Percentiles rank a stretch among this genome's conserved stretches.
phyloP scores from a whole-genome alignment of 2,113 vertebrate genomes.

The Regulus satrapa region DNA sequence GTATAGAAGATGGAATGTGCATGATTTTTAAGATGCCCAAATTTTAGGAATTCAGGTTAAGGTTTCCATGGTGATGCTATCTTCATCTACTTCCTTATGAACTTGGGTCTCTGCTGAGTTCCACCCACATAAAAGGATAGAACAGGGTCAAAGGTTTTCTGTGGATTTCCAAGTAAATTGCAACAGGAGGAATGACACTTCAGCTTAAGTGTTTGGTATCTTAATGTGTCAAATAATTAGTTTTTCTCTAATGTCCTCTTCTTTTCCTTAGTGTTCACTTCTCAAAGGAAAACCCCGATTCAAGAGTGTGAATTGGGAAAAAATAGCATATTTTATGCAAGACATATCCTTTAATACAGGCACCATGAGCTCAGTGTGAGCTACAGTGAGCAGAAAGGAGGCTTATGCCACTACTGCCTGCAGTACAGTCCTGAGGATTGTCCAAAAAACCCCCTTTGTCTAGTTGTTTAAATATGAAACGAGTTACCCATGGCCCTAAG shows the following conservation, averaged over 20 bases:
- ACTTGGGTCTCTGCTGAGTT: slow-evolving; percentile 40
- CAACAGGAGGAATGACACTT: neutral
- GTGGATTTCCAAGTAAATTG: neutral
- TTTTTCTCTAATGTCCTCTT: neutral
- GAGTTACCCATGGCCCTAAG: neutral
- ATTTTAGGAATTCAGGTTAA: slow-evolving; percentile 42
- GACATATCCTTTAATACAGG: neutral
- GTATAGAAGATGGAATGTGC: neutral
- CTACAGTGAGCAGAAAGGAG: neutral
- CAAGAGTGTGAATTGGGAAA: neutral
- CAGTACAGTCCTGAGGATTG: neutral
- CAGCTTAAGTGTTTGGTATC: neutral
- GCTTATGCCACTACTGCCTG: neutral
- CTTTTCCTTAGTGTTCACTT: neutral
- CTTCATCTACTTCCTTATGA: slow-evolving; percentile 48
- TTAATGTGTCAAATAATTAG: neutral
- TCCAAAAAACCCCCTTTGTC: neutral
- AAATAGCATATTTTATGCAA: neutral
- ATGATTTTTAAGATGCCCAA: slow-evolving; percentile 6
- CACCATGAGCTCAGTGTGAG: neutral
- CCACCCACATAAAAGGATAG: slow-evolving; percentile 19
- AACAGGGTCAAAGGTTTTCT: slow-evolving; percentile 35
- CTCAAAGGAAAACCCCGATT: neutral
- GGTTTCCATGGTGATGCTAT: slow-evolving; percentile 68
- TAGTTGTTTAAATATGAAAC: neutral